phyloP scores from a whole-genome alignment of 64 coral and sea anemone species.

The Montipora sp. region DNA sequence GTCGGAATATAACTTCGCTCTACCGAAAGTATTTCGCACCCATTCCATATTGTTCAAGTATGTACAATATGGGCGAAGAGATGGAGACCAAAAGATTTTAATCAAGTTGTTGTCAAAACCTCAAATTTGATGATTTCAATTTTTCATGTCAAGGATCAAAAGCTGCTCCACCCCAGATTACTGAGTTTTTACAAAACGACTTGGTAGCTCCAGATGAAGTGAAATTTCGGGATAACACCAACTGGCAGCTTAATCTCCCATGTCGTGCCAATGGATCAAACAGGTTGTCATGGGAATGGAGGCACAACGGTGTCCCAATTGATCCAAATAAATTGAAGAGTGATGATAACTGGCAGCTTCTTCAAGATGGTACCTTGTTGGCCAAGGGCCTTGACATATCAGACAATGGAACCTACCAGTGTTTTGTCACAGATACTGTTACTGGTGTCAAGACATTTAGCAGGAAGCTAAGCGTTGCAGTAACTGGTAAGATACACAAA shows the following conservation, averaged over 20 bases:
- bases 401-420: neutral
- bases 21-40: too few relatives aligned
- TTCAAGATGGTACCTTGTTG: neutral
- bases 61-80: too few relatives aligned
- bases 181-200: neutral
- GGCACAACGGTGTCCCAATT: neutral
- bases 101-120: too few relatives aligned
- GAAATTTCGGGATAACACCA: neutral
- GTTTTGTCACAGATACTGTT: neutral
- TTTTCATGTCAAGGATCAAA: neutral
- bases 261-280: neutral
- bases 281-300: neutral
- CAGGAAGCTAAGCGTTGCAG: neutral
- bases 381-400: neutral
- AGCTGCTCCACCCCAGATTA: neutral
- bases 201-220: neutral
- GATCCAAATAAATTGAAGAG: accelerated
- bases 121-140: too few relatives aligned
- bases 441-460: neutral
- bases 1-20: too few relatives aligned
- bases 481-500: neutral
- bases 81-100: too few relatives aligned
- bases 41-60: too few relatives aligned
- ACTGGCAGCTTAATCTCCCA: neutral
- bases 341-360: neutral